Percentiles rank a stretch among this genome's conserved stretches.
These are phyloP conservation scores for Alsophila aescularia DNA, from an alignment of 2,888 invertebrate genomes.

Conservation along the genomic window DNA sequence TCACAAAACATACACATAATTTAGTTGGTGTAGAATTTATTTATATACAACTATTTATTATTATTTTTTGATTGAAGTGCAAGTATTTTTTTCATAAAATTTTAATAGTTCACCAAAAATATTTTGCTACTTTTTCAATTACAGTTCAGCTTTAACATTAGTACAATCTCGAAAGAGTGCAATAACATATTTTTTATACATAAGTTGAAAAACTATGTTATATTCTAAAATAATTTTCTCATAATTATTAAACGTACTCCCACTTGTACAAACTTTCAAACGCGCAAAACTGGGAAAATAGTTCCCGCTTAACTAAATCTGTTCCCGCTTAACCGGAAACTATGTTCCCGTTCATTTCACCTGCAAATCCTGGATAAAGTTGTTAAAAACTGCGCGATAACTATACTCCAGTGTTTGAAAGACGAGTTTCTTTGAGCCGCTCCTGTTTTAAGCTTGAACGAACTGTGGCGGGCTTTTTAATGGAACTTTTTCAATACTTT, in stretches of 20 bases:
- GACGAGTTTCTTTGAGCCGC: neutral
- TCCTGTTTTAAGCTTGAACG: neutral
- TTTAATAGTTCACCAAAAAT: too few relatives aligned
- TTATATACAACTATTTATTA: too few relatives aligned
- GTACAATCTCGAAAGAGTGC: too few relatives aligned
- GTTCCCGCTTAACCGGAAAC: too few relatives aligned
- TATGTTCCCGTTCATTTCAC: conserved; percentile 12
- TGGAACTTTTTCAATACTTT: neutral
- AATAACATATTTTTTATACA: too few relatives aligned
- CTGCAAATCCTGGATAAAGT: conserved; percentile 15
- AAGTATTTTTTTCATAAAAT: too few relatives aligned
- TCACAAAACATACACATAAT: neutral
- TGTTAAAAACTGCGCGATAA: conserved; percentile 12
- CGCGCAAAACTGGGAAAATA: neutral
- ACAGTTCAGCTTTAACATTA: too few relatives aligned
- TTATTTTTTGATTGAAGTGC: too few relatives aligned
- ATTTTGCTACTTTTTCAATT: too few relatives aligned
- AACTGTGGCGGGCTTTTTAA: neutral
- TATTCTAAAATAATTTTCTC: neutral
- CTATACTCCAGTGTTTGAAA: conserved; percentile 1
- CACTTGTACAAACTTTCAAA: neutral
- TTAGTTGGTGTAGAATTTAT: too few relatives aligned
- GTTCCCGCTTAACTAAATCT: too few relatives aligned
- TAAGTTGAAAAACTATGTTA: too few relatives aligned
- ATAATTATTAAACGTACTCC: neutral